These are phyloP conservation scores for Apocheima hispidaria DNA, from an alignment of 2,888 invertebrate species.

Conservation along the genomic window DNA sequence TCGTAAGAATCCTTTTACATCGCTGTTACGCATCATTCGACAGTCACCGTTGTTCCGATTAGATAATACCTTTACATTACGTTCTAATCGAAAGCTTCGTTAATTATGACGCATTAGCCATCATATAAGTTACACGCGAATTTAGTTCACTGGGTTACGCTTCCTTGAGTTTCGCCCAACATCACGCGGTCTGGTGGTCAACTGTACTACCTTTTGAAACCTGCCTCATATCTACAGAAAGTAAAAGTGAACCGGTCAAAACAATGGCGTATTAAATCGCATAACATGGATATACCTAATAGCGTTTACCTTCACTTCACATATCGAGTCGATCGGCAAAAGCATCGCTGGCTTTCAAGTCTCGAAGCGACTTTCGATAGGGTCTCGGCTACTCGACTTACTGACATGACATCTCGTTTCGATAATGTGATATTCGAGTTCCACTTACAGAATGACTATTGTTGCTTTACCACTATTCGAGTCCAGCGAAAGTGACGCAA, in stretches of 20 bases:
- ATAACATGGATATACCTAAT: conserved; percentile 28
- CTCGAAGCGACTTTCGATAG: conserved; percentile 33
- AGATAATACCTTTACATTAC: conserved; percentile 14
- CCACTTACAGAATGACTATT: conserved; percentile 56
- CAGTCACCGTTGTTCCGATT: conserved; percentile 20
- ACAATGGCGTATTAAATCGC: conserved; percentile 45
- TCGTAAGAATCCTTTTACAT: conserved; percentile 32
- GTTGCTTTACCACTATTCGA: conserved; percentile 40
- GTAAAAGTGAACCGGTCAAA: conserved; percentile 56
- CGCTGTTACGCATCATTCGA: conserved; percentile 26
- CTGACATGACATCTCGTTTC: conserved; percentile 41
- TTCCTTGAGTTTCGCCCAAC: conserved; percentile 36
- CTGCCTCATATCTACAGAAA: conserved; percentile 47
- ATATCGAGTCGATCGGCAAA: conserved; percentile 48
- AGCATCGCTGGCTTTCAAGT: conserved; percentile 60
- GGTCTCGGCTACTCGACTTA: conserved; percentile 31
- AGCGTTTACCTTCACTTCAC: conserved; percentile 40
- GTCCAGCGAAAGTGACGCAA: conserved; percentile 47
- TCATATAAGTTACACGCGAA: conserved; percentile 28
- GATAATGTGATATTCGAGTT: conserved; percentile 51
- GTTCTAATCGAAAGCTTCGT: conserved; percentile 23
- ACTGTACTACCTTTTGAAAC: conserved; percentile 36
- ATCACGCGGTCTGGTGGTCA: conserved; percentile 34
- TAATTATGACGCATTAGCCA: conserved; percentile 32
- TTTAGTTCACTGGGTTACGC: conserved; percentile 40